Conservation (phyloP, 1,140 invertebrate genomes). For the Lepidurus packardi region DNA sequence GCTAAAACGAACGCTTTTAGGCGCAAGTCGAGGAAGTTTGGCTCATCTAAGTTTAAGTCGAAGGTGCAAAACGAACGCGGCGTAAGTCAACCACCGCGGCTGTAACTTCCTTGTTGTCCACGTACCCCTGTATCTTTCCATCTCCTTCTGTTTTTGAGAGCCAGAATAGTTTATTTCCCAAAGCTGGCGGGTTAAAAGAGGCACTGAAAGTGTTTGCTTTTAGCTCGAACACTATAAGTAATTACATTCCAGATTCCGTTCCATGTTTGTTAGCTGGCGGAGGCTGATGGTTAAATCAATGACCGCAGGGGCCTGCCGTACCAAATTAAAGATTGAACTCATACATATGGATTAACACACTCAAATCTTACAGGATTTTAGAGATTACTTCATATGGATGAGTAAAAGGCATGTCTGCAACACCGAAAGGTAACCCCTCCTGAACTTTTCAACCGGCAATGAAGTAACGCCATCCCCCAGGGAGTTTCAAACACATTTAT, state of each 20-base stretch:
- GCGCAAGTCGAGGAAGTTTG: too few relatives aligned
- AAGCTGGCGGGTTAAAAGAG: too few relatives aligned
- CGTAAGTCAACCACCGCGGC: too few relatives aligned
- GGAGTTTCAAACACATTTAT: conserved; percentile 11
- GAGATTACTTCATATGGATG: neutral
- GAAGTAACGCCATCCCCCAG: conserved; percentile 1
- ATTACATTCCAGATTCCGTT: neutral
- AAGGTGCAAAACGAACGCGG: too few relatives aligned
- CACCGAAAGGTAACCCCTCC: neutral
- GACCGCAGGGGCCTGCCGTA: neutral
- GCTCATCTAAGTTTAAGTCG: too few relatives aligned
- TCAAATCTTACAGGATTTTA: neutral
- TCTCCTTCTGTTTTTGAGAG: too few relatives aligned
- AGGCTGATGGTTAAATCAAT: conserved; percentile 16
- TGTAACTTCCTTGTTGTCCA: too few relatives aligned
- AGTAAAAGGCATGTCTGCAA: neutral
- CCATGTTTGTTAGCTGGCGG: neutral
- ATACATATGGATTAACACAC: neutral
- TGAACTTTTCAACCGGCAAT: neutral
- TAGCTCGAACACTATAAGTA: too few relatives aligned
- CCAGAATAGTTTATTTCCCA: too few relatives aligned
- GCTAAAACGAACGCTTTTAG: too few relatives aligned
- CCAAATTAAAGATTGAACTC: neutral
- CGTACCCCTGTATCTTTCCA: too few relatives aligned
- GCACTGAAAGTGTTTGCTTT: too few relatives aligned